phyloP scores from a whole-genome alignment of 1,140 invertebrate genomes.

The Drosophila rufa region DNA sequence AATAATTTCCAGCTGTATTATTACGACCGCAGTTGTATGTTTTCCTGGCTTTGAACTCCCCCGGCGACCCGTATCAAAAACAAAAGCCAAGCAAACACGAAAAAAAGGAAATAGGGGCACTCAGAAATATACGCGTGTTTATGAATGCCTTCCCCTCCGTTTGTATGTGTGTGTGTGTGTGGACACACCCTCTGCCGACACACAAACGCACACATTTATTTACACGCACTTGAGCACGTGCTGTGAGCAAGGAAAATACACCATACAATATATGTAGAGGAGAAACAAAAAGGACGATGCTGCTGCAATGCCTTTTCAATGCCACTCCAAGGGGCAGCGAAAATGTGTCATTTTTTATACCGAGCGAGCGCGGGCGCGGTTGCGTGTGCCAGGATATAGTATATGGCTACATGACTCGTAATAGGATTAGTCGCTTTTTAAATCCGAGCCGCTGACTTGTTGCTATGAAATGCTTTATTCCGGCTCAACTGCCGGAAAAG shows the following conservation, averaged over 20 bases:
- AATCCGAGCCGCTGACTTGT: conserved; percentile 33
- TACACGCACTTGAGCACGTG: conserved; percentile 80
- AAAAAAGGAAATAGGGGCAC: conserved; percentile 29
- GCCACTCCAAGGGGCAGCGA: conserved; percentile 34
- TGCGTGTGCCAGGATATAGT: conserved; percentile 5
- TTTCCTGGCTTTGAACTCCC: conserved; percentile 60
- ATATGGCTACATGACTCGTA: conserved; percentile 24
- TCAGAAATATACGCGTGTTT: conserved; percentile 20
- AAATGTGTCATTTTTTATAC: conserved; percentile 36
- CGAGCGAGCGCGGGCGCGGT: background rate
- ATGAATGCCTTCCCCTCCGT: conserved; percentile 7
- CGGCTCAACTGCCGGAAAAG: conserved; percentile 19
- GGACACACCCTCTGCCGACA: conserved; percentile 3
- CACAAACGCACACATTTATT: conserved; percentile 46
- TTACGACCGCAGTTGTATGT: conserved; percentile 6
- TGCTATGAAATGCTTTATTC: conserved; percentile 28
- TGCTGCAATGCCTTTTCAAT: conserved; percentile 72
- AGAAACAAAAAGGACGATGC: conserved; percentile 59
- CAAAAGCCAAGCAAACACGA: conserved; percentile 54
- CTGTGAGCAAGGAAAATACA: conserved; percentile 52
- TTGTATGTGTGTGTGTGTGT: conserved; percentile 8
- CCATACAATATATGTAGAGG: conserved; percentile 28
- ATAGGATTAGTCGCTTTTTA: conserved; percentile 23
- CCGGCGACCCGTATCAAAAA: conserved; percentile 57
- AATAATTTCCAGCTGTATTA: background rate